Evolutionary conservation across 2,888 invertebrate genomes (phyloP).

Genomic region (Xylophagus ater): DNA sequence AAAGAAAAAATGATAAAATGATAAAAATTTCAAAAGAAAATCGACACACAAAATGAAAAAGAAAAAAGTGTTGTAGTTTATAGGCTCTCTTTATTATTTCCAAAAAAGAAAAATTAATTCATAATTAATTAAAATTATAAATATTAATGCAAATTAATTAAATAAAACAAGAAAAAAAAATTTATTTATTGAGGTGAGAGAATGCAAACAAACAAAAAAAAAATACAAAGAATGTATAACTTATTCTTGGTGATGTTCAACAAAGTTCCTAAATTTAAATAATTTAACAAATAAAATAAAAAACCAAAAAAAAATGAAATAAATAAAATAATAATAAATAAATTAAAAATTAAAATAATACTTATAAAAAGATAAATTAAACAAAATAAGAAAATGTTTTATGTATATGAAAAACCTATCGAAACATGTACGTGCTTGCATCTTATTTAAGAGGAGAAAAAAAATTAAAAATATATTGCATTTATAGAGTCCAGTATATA

Average conservation of each 20-base stretch:
- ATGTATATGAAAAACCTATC: neutral
- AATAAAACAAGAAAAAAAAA: slow-evolving; percentile 5
- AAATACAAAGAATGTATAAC: slow-evolving; percentile 1
- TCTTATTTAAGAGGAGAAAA: slow-evolving; percentile 1
- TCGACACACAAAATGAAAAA: too few species aligned
- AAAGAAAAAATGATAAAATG: too few species aligned
- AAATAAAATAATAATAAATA: slow-evolving; percentile 7
- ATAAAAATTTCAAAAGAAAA: too few species aligned
- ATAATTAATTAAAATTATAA: slow-evolving; percentile 1
- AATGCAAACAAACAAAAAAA: slow-evolving; percentile 4
- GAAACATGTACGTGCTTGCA: neutral
- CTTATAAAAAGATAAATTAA: neutral
- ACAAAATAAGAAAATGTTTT: neutral
- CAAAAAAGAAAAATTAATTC: neutral
- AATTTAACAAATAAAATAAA: slow-evolving; percentile 13
- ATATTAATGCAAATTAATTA: slow-evolving; percentile 1
- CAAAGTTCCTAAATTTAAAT: slow-evolving; percentile 22
- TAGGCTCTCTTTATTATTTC: neutral
- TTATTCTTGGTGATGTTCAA: slow-evolving; percentile 23
- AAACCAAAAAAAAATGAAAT: slow-evolving; percentile 8
- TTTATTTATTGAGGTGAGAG: too few species aligned
- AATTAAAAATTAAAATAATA: too few species aligned
- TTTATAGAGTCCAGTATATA: slow-evolving; percentile 12
- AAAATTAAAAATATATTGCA: slow-evolving; percentile 11
- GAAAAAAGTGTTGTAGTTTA: neutral